phyloP scores from a whole-genome alignment of 2,888 invertebrate species.

The Rhyacophila evoluta region DNA sequence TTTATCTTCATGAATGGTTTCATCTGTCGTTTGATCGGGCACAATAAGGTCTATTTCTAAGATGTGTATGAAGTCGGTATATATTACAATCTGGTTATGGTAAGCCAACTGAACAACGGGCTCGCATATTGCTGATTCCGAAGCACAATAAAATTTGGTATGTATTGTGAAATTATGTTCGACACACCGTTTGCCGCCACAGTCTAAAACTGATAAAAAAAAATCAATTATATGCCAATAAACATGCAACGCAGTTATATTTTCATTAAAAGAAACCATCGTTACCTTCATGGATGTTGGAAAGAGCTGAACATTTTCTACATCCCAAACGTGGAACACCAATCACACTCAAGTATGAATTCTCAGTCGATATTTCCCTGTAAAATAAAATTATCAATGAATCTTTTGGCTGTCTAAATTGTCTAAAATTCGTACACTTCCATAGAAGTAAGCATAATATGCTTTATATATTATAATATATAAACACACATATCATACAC shows the following conservation, averaged over 20 bases:
- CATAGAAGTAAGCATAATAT: too few species aligned
- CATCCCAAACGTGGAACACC: constrained; percentile 75
- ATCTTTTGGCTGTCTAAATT: too few species aligned
- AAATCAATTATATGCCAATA: not conserved
- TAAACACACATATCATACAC: too few species aligned
- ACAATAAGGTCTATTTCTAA: constrained; percentile 73
- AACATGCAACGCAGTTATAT: not conserved
- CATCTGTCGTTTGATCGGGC: constrained; percentile 62
- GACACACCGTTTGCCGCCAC: constrained; percentile 80
- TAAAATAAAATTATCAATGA: constrained; percentile 29
- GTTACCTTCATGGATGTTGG: constrained; percentile 66
- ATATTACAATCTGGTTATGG: constrained; percentile 82
- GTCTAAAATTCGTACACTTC: too few species aligned
- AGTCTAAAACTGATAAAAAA: constrained; percentile 64
- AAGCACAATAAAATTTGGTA: constrained; percentile 91
- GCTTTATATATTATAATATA: too few species aligned
- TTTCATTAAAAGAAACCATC: not conserved
- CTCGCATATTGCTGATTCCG: constrained; percentile 83
- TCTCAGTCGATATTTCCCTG: constrained; percentile 67
- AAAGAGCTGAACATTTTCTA: constrained; percentile 71
- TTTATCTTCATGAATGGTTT: constrained; percentile 58
- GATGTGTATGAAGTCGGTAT: constrained; percentile 89
- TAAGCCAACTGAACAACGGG: constrained; percentile 78
- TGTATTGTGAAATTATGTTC: constrained; percentile 93
- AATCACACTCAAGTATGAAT: constrained; percentile 68